Percentiles rank a stretch among this genome's conserved stretches.
phyloP scores from a whole-genome alignment of 2,888 invertebrate genomes.

The Ametastegia equiseti region DNA sequence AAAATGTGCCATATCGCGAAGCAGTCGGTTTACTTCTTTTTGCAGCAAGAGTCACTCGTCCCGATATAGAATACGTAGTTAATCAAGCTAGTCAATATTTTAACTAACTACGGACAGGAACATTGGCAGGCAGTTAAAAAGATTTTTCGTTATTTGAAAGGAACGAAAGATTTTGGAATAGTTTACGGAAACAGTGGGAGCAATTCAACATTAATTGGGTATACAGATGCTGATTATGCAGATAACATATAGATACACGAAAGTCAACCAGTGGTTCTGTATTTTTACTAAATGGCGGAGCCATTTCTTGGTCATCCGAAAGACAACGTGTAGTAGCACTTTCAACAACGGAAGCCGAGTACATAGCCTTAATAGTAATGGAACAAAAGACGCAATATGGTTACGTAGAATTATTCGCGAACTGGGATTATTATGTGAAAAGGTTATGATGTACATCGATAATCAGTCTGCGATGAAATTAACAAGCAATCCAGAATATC shows the following conservation, averaged over 20 bases:
- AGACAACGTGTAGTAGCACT: slow-evolving; percentile 52
- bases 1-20: slow-evolving; percentile 7
- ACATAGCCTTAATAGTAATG: slow-evolving; percentile 39
- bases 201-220: slow-evolving; percentile 31
- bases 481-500: slow-evolving; percentile 36
- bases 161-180: slow-evolving; percentile 52
- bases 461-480: slow-evolving; percentile 40
- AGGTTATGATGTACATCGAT: slow-evolving; percentile 6
- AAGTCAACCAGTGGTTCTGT: slow-evolving; percentile 55
- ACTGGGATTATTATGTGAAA: slow-evolving; percentile 5
- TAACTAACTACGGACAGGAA: not conserved
- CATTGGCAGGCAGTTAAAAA: slow-evolving; percentile 52
- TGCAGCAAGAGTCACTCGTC: not conserved
- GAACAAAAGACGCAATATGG: slow-evolving; percentile 21
- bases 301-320: slow-evolving; percentile 55
- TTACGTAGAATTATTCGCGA: slow-evolving; percentile 34
- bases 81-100: slow-evolving; percentile 1
- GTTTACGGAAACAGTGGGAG: slow-evolving; percentile 50
- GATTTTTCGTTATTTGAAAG: slow-evolving; percentile 58
- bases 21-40: not conserved
- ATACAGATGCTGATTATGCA: slow-evolving; percentile 55
- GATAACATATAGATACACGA: slow-evolving; percentile 48
- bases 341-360: slow-evolving; percentile 58
- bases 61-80: not conserved
- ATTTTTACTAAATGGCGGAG: slow-evolving; percentile 52